Evolutionary conservation across 2,888 invertebrate species (phyloP).

Genomic region (Protodeltote pygarga): DNA sequence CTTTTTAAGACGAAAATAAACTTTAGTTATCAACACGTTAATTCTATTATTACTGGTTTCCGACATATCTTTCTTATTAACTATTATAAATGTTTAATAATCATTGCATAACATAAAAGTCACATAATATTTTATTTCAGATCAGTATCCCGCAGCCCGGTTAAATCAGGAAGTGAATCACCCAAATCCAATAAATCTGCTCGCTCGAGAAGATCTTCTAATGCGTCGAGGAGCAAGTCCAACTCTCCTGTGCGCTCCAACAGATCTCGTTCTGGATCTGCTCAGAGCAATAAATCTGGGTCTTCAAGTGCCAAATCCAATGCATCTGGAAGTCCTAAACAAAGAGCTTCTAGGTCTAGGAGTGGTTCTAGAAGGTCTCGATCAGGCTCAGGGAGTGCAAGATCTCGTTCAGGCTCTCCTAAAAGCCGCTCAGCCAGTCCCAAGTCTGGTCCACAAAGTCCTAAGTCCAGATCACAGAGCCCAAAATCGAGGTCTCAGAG

Average conservation of each 20-base stretch:
- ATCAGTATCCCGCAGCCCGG: slow-evolving; percentile 76
- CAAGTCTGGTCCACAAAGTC: slow-evolving; percentile 61
- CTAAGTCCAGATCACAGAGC: slow-evolving; percentile 57
- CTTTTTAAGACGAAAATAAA: too few relatives aligned
- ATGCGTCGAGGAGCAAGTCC: slow-evolving; percentile 77
- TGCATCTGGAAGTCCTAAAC: slow-evolving; percentile 75
- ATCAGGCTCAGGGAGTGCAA: slow-evolving; percentile 65
- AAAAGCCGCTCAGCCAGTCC: slow-evolving; percentile 63
- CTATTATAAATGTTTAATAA: too few relatives aligned
- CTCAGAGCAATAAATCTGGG: slow-evolving; percentile 79
- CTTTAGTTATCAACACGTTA: too few relatives aligned
- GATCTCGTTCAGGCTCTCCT: slow-evolving; percentile 66
- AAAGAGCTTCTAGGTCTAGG: slow-evolving; percentile 70
- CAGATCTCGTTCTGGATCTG: slow-evolving; percentile 71
- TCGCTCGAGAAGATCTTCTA: slow-evolving; percentile 73
- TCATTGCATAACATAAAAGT: too few relatives aligned
- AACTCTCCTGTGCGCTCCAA: slow-evolving; percentile 77
- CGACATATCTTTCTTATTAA: too few relatives aligned
- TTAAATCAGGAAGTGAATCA: slow-evolving; percentile 78
- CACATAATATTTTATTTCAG: slow-evolving; percentile 61
- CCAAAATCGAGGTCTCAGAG: slow-evolving; percentile 66
- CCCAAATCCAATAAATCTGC: slow-evolving; percentile 74
- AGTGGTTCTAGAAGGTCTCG: slow-evolving; percentile 72
- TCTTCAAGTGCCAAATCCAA: slow-evolving; percentile 79
- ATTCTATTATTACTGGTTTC: too few relatives aligned